Conservation (phyloP, 2,113 vertebrate species). For the Eubucco bourcierii region DNA sequence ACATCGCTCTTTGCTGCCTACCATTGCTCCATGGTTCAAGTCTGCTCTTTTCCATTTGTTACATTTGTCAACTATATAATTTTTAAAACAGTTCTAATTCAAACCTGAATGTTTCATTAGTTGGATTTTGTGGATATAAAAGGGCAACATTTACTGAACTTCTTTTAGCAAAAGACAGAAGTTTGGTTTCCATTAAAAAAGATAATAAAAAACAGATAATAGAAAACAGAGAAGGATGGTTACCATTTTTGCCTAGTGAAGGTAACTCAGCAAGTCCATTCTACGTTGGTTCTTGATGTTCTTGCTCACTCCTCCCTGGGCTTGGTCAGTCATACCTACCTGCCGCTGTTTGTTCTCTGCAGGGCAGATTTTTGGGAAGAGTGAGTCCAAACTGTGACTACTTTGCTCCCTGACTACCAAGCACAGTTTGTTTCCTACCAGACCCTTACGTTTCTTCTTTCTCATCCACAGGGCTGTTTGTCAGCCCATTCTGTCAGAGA, state of each 20-base stretch:
- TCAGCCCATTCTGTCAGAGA: not conserved
- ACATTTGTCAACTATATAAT: not conserved
- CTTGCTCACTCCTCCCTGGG: not conserved
- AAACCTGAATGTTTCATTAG: not conserved
- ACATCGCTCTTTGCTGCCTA: not conserved
- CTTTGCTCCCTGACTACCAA: not conserved
- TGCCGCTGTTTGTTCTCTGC: slow-evolving; percentile 29
- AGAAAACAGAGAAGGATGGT: not conserved
- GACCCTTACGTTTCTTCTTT: not conserved
- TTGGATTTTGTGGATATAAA: not conserved
- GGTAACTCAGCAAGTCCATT: not conserved
- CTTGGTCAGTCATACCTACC: not conserved
- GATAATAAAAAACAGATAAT: not conserved
- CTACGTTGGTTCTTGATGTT: not conserved
- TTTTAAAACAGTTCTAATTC: not conserved
- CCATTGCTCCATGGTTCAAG: not conserved
- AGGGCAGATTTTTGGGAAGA: not conserved
- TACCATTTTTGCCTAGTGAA: not conserved
- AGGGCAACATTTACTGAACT: not conserved
- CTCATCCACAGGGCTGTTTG: not conserved
- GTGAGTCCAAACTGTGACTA: not conserved
- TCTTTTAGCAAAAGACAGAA: not conserved
- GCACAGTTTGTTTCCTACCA: not conserved
- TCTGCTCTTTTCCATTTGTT: not conserved
- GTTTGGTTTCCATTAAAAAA: not conserved